phyloP scores from a whole-genome alignment of 2,113 vertebrate genomes.

The Malaclemys terrapin region DNA sequence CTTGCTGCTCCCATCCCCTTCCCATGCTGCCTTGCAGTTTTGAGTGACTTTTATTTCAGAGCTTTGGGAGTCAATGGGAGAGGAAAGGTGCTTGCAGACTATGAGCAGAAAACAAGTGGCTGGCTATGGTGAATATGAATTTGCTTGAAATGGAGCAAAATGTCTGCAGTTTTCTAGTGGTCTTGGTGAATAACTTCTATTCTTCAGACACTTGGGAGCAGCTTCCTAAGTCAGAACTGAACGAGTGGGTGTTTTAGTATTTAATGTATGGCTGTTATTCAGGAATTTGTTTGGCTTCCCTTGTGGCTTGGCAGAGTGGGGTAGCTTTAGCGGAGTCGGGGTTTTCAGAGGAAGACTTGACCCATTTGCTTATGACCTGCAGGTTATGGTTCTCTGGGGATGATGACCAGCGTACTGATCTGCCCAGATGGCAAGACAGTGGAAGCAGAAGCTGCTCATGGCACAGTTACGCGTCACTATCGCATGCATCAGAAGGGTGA shows the following conservation, averaged over 20 bases:
- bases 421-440: constrained; percentile 97
- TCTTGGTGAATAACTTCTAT: not conserved
- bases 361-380: not conserved
- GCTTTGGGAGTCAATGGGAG: not conserved
- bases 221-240: fast-evolving
- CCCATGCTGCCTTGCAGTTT: not conserved
- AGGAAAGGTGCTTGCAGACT: not conserved
- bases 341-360: not conserved
- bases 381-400: constrained; percentile 97
- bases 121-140: not conserved
- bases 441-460: constrained; percentile 96
- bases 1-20: not conserved
- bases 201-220: not conserved
- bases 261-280: not conserved
- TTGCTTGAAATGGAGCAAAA: not conserved
- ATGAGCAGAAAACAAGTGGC: not conserved
- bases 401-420: constrained; percentile 98
- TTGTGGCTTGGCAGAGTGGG: not conserved
- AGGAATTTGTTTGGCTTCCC: not conserved
- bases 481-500: constrained; percentile 96
- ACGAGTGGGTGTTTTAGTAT: not conserved
- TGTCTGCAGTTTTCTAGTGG: not conserved
- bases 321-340: not conserved
- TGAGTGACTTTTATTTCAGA: not conserved
- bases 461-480: constrained; percentile 97